phyloP scores from a whole-genome alignment of 2,888 invertebrate species.

The Ischnus inquisitorius region DNA sequence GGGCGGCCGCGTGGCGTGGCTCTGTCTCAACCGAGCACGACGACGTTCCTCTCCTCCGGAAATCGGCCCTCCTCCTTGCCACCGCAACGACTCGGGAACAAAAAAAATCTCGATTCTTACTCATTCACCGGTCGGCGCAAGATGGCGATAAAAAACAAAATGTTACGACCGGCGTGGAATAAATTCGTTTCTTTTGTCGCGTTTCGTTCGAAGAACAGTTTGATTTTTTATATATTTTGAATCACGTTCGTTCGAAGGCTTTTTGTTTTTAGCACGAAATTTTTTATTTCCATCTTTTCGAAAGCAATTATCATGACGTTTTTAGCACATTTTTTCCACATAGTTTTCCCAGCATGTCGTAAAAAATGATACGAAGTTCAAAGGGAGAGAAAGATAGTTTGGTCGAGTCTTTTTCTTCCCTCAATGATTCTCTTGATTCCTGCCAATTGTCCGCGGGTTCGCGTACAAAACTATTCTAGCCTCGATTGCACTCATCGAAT shows the following conservation, averaged over 20 bases:
- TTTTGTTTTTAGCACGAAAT: background rate
- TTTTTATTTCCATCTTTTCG: background rate
- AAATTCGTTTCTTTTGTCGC: background rate
- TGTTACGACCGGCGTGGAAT: background rate
- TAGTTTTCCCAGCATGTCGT: conserved; percentile 4
- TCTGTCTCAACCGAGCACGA: conserved; percentile 51
- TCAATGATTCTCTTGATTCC: conserved; percentile 60
- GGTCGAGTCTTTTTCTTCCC: conserved; percentile 28
- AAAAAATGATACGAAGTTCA: background rate
- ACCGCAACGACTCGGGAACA: conserved; percentile 58
- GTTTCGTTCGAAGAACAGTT: too few relatives aligned
- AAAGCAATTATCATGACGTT: too few relatives aligned
- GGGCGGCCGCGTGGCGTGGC: conserved; percentile 68
- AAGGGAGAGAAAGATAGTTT: background rate
- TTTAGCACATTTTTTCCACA: background rate
- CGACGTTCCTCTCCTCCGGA: conserved; percentile 68
- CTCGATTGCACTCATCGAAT: conserved; percentile 70
- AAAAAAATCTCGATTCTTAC: conserved; percentile 42
- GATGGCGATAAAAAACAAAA: background rate
- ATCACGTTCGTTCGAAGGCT: background rate
- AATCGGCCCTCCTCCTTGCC: conserved; percentile 70
- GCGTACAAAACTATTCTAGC: conserved; percentile 38
- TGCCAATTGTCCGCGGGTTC: conserved; percentile 63
- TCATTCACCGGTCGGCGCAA: conserved; percentile 12
- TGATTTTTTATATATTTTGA: too few relatives aligned